These are phyloP conservation scores for Ochropacha duplaris DNA, from an alignment of 2,888 invertebrate species.

Conservation along the genomic window DNA sequence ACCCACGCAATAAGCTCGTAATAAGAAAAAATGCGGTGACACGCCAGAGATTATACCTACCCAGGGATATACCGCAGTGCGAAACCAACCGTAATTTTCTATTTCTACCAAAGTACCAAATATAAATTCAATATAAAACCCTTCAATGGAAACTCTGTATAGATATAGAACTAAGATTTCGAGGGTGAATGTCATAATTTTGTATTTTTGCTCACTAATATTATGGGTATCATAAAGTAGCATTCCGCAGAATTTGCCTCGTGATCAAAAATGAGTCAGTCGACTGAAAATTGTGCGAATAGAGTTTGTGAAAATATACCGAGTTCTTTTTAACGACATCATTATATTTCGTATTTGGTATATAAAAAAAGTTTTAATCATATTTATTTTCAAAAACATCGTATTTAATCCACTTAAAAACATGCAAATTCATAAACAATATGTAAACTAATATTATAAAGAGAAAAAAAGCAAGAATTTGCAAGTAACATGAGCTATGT, in stretches of 20 bases:
- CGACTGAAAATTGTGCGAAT: neutral
- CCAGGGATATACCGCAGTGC: slow-evolving; percentile 62
- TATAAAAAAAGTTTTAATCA: neutral
- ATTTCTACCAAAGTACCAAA: slow-evolving; percentile 54
- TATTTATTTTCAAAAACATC: neutral
- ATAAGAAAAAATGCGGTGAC: slow-evolving; percentile 65
- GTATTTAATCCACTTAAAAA: neutral
- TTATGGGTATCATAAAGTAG: slow-evolving; percentile 30
- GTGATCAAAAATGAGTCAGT: slow-evolving; percentile 16
- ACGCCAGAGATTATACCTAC: slow-evolving; percentile 61
- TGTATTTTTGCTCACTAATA: slow-evolving; percentile 37
- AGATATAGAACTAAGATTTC: slow-evolving; percentile 49
- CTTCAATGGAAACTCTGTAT: slow-evolving; percentile 44
- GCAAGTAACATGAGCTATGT: too few species aligned
- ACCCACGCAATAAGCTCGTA: slow-evolving; percentile 46
- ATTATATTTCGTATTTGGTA: neutral
- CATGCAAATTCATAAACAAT: neutral
- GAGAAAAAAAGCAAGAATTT: neutral
- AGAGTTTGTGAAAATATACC: slow-evolving; percentile 13
- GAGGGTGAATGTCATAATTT: slow-evolving; percentile 29
- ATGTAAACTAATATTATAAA: too few species aligned
- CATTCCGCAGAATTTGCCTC: slow-evolving; percentile 20
- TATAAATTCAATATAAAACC: slow-evolving; percentile 61
- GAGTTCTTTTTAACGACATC: neutral
- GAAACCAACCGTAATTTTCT: slow-evolving; percentile 54